Base-by-base conservation (phyloP, 2,888 invertebrate genomes). In the Drosophila prolongata region DNA sequence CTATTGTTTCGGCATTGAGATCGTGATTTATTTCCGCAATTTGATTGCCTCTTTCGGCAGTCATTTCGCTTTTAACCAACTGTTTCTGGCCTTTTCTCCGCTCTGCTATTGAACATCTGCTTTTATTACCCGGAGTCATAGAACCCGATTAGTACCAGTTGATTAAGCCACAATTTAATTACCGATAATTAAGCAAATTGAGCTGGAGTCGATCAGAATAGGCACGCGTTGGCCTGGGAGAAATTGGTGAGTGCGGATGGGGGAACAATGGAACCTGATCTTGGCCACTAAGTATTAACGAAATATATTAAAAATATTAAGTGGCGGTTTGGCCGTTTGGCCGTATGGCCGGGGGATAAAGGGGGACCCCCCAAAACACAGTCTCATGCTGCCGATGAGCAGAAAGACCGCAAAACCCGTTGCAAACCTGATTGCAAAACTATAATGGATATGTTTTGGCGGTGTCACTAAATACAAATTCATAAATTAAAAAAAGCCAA, bases 401-500 rank as follows among this genome's bases (percentile, higher is more conserved):
- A 24, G 24, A 4, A 4, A 56, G 43, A 59, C 10, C 46, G 37
- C 47, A 52, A 67, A 73, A 68, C 77, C 47, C 59, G 70, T 69
- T 47, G 43, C 66, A 85, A 89, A 89, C 88, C 88, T 85, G 89
- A 69, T 76, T 76, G 68, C 72, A 68, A 77, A 81, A 85, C 88
- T 89, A 87, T 85, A 89, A 71, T 85, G 77, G 76, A 81, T 89
- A 75, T 82, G 75, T 47, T 87, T 87, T 77, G 65, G 44, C 69
- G 57, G 64, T 73, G 76, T 82, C 76, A 58, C 68, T 57, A 89
- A 73, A 82, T 77, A 47, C 70, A 78, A 89, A 89, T 80, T 80
- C 76, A 87, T 84, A 87, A 89, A 89, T 89, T 87, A 77, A 76
- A 77, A 67, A 80, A 67, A 80, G 76, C 60, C 69, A 75, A 77